Percentiles rank a stretch among this genome's conserved stretches.
These are phyloP conservation scores for Protophormia terraenovae DNA, from an alignment of 2,888 invertebrate species.

Conservation along the genomic window DNA sequence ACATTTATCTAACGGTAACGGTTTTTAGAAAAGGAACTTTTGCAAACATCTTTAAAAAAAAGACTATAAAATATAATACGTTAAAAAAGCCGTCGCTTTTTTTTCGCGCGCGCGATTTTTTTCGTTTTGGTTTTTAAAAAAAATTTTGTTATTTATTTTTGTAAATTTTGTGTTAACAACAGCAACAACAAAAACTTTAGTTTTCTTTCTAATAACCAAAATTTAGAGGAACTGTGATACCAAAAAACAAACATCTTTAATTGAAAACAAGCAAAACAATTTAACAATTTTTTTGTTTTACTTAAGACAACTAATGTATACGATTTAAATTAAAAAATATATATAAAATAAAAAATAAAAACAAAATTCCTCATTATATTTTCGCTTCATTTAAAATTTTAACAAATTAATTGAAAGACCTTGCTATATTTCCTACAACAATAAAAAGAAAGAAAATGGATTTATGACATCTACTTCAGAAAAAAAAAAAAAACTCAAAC, in stretches of 20 bases:
- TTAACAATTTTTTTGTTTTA: constrained; percentile 45
- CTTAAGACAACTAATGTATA: constrained; percentile 56
- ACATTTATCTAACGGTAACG: constrained; percentile 34
- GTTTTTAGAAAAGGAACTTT: constrained; percentile 28
- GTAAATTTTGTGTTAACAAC: no score
- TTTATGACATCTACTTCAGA: constrained; percentile 70
- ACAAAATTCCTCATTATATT: constrained; percentile 1
- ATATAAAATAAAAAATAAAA: constrained; percentile 20
- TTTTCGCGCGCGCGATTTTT: constrained; percentile 65
- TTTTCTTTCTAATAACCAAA: constrained; percentile 7
- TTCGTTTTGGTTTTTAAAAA: constrained; percentile 44
- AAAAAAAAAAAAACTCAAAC: constrained; percentile 19
- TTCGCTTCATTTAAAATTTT: neutral
- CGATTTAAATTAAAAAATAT: no score
- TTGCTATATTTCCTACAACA: constrained; percentile 39
- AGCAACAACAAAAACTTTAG: constrained; percentile 35
- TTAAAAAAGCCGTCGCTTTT: constrained; percentile 67
- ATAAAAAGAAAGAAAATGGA: constrained; percentile 57
- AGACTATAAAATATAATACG: neutral
- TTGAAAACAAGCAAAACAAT: constrained; percentile 26
- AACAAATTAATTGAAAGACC: constrained; percentile 33
- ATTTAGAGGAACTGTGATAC: constrained; percentile 64
- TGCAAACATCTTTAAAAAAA: neutral
- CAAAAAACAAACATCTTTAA: constrained; percentile 33
- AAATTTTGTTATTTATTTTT: neutral